Evolutionary conservation across 2,797 vertebrate genomes (phyloP), one percentile per base, ranked within the genome.

Genomic region (Cuniculus paca): DNA sequence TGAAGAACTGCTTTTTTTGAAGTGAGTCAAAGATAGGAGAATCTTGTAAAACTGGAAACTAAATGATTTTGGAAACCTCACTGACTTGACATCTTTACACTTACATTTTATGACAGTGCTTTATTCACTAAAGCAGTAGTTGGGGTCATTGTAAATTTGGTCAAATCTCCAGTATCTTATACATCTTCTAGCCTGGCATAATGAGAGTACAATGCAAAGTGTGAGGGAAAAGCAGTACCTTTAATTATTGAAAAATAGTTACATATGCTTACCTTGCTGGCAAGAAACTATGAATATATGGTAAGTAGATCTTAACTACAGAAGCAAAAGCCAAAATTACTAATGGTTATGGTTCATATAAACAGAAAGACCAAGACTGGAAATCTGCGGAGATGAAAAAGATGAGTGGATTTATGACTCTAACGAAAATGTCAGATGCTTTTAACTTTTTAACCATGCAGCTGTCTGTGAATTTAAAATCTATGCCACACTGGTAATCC

Each of bases 361-460:
- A 91, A 93, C 19, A 92, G 48, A 85, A 88, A 88, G n/a, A 75
- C 11, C 39, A 92, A 88, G 72, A 79, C 22, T 63, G 65, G 68
- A 93, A 86, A 63, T 22, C 13, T 74, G 28, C 17, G 83, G 60
- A 58, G 42, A 85, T 63, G 84, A 94, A 81, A 81, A 34, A 80
- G 39, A 63, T 28, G 19, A 50, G 26, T 34, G 24, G n/a, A 70
- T 88, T 92, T 80, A 56, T 74, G 61, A 91, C 68, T 95, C 50
- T 77, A 36, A 34, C 80, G 80, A 78, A 90, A 90, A 83, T 60
- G 45, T 45, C 58, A 88, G 88, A 79, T 63, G 52, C 24, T 88
- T 91, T 74, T 79, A 91, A 56, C 14, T 20, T 88, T 91, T 74
- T 79, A 91, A 56, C 14, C 5, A 45, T 36, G 36, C 3, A 72